These are phyloP conservation scores for Drosophila parvula DNA, from an alignment of 1,140 invertebrate genomes.

Conservation along the genomic window DNA sequence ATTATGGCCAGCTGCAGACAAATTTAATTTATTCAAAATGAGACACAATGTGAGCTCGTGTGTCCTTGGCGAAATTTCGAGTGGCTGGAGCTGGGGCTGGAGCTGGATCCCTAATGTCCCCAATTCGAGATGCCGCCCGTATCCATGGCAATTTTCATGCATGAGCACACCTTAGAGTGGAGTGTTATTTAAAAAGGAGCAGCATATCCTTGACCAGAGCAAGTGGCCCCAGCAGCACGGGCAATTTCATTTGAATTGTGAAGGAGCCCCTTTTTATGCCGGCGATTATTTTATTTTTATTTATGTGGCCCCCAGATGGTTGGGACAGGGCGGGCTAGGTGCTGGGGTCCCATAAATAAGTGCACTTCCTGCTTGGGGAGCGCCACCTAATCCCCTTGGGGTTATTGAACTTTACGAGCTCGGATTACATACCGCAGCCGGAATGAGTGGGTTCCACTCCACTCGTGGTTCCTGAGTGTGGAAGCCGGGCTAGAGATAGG, in stretches of 20 bases:
- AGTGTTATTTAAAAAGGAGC: conserved; percentile 64
- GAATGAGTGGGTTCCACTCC: conserved; percentile 23
- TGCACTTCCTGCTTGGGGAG: conserved; percentile 60
- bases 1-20: conserved; percentile 58
- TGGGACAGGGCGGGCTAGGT: conserved; percentile 7
- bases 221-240: conserved; percentile 46
- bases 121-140: conserved; percentile 11
- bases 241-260: conserved; percentile 80
- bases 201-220: conserved; percentile 59
- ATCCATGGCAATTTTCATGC: conserved; percentile 65
- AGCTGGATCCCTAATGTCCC: conserved; percentile 20
- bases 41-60: conserved; percentile 49
- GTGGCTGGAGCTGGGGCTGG: background rate
- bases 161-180: conserved; percentile 54
- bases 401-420: conserved; percentile 78
- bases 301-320: conserved; percentile 51
- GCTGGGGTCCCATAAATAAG: conserved; percentile 59
- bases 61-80: conserved; percentile 64
- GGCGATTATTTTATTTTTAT: conserved; percentile 57
- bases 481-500: background rate
- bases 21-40: conserved; percentile 80
- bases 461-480: background rate
- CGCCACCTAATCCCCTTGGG: conserved; percentile 32
- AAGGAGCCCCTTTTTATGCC: conserved; percentile 39
- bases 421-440: conserved; percentile 51